Percentiles rank a stretch among this genome's conserved stretches.
phyloP scores from a whole-genome alignment of 2,888 invertebrate genomes.

The Thecocarcelia acutangulata region DNA sequence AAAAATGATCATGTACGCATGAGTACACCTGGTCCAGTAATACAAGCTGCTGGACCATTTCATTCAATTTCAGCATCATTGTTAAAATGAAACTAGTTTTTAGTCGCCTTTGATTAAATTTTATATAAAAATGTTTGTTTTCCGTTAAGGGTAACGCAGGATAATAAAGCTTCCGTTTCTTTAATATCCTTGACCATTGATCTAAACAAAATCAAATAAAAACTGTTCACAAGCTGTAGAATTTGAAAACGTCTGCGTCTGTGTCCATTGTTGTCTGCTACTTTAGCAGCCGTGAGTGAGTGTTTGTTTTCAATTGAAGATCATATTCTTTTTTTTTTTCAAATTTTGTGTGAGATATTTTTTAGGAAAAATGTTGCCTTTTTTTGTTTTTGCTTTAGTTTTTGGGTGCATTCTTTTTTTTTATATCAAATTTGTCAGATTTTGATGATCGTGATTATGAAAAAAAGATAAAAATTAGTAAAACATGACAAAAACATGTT shows the following conservation, averaged over 20 bases:
- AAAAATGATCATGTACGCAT: slow-evolving; percentile 39
- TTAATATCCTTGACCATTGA: slow-evolving; percentile 79
- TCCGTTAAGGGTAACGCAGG: slow-evolving; percentile 70
- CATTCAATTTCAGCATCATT: slow-evolving; percentile 61
- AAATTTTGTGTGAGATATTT: slow-evolving; percentile 19
- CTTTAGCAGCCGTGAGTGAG: background rate
- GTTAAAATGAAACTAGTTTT: slow-evolving; percentile 64
- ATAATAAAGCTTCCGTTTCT: slow-evolving; percentile 71
- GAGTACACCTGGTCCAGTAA: slow-evolving; percentile 72
- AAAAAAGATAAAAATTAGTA: slow-evolving; percentile 48
- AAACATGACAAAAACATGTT: slow-evolving; percentile 55
- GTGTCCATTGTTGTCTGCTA: slow-evolving; percentile 14
- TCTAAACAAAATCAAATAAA: slow-evolving; percentile 61
- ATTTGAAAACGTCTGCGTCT: slow-evolving; percentile 41
- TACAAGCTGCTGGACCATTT: slow-evolving; percentile 68
- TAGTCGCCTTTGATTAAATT: slow-evolving; percentile 31
- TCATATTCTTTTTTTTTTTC: slow-evolving; percentile 31
- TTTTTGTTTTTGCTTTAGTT: background rate
- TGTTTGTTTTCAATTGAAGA: slow-evolving; percentile 1
- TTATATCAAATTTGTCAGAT: slow-evolving; percentile 52
- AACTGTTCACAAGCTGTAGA: slow-evolving; percentile 5
- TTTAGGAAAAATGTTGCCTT: slow-evolving; percentile 33
- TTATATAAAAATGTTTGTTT: slow-evolving; percentile 47
- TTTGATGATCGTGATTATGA: slow-evolving; percentile 14
- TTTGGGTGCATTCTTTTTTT: slow-evolving; percentile 56